Base-by-base conservation (phyloP, 2,113 vertebrate species). In the Sinocyclocheilus rhinocerous region DNA sequence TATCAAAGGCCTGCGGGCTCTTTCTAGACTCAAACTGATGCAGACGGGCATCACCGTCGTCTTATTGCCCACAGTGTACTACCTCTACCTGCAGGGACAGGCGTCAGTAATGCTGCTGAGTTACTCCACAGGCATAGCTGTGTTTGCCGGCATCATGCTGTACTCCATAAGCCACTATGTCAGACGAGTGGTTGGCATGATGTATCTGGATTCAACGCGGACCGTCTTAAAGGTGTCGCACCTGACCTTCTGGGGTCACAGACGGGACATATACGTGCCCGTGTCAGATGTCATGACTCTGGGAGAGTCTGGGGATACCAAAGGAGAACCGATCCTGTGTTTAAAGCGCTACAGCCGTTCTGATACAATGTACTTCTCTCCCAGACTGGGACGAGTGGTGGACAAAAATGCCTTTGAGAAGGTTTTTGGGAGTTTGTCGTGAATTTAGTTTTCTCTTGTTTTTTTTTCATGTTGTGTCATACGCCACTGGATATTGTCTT, bases 171-270 rank as follows among this genome's bases (percentile, higher is more conserved):
- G 97, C 89, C 91, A 96, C 89, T 97, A 95, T 86, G 91, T 98
- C 78, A 95, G 94, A 67, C 94, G 95, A 63, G 93, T 98, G 79
- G 96, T 98, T 15, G 98, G 98, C 20, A 95, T 97, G n/a, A 95
- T 99, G 89, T 99, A 98, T 76, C 85, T 99, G 86, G 96, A 95
- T 65, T 90, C 93, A 6, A 89, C 90, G 0, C 91, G 94, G 76
- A 93, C 88, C 0, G 86, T 93, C 0, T 94, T 99, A 61, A 96
- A 90, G 87, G 95, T 99, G 75, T 94, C 97, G 4, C 97, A 98
- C 91, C 85, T 99, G 87, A 96, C 94, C 0, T 99, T 99, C 79
- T 99, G 97, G 97, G 98, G 97, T n/a, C 87, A 89, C 84, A 94
- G 97, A 29, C 91, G 89, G 0, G 96, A 99, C 48, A 48, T 96